phyloP scores from a whole-genome alignment of 2,797 vertebrate genomes.

The Fundulus diaphanus region DNA sequence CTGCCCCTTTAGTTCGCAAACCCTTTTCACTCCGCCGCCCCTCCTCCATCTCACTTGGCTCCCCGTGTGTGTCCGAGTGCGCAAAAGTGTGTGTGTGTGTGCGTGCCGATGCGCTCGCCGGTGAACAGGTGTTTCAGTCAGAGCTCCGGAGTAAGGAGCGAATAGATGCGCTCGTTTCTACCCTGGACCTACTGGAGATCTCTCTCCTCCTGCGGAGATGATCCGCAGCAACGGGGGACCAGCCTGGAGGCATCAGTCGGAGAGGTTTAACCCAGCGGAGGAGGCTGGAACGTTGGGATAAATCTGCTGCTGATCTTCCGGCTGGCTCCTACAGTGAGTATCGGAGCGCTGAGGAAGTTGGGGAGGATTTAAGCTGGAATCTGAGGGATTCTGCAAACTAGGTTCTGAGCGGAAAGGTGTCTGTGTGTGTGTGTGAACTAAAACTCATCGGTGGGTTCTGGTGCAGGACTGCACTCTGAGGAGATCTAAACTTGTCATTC shows the following conservation, averaged over 20 bases:
- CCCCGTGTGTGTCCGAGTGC: constrained; percentile 3
- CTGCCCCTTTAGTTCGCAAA: constrained; percentile 30
- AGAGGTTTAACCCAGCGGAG: constrained; percentile 34
- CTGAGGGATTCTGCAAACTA: background rate
- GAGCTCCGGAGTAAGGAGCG: constrained; percentile 30
- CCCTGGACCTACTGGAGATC: constrained; percentile 19
- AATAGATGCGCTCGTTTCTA: constrained; percentile 4
- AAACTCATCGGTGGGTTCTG: background rate
- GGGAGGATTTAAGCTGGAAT: constrained; percentile 12
- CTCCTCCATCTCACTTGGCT: constrained; percentile 46
- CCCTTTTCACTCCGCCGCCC: constrained; percentile 37
- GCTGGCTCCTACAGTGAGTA: constrained; percentile 40
- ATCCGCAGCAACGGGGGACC: constrained; percentile 16
- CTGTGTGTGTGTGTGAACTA: background rate
- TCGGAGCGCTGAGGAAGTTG: constrained; percentile 1
- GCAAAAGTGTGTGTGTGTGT: constrained; percentile 9
- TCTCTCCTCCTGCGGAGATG: constrained; percentile 26
- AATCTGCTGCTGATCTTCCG: constrained; percentile 43
- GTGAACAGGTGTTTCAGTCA: constrained; percentile 67
- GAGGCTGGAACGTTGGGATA: constrained; percentile 13
- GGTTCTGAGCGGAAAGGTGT: constrained; percentile 13
- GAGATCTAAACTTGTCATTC: background rate
- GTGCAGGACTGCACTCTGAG: background rate
- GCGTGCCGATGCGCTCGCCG: constrained; percentile 24
- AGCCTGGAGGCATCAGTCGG: constrained; percentile 35